Base-by-base conservation (phyloP, 1,140 invertebrate genomes). In the Dendroctonus ponderosae region DNA sequence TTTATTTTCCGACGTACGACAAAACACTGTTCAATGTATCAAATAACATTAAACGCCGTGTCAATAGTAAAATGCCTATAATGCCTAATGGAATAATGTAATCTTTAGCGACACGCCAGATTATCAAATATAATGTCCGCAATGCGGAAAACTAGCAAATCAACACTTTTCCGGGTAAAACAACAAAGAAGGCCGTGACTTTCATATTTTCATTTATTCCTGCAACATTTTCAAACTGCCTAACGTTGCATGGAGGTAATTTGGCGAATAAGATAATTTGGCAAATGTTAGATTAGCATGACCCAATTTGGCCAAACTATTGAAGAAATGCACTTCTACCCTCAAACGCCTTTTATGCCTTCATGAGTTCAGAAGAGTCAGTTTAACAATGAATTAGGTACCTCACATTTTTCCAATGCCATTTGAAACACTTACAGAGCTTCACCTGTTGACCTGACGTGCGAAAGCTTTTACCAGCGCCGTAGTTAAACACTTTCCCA, bases 181-280 rank as follows among this genome's bases (percentile, higher is more conserved):
- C 39, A 56, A 56, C 53, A 56, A 56, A 58, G 26, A 58, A 43
- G 56, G 46, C 9, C 44, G 41, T 62, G 60, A 62, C 60, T 62
- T 62, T 62, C 60, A 62, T 42, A 52, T 62, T 62, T 62, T 52
- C 40, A 42, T 62, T 40, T 40, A 51, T 48, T 52, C 44, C 59
- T 50, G 38, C 48, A 40, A 14, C 49, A 49, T 11, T 49, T 49
- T 50, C n/a, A 38, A 61, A 38, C 12, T 58, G 42, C 14, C 53
- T 4, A 56, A 38, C 3, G 53, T 39, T 40, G 53, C 53, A 15
- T 51, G 49, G 14, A 15, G 1, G 2, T 51, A 12, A 51, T 51
- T 51, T 51, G 49, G 9, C 11, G 15, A 51, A 51, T 51, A 51
- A 51, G 15, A 51, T 51, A 51, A 12, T 51, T 51, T 3, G 7